Evolutionary conservation across 37 sponge, comb jelly and placozoan genomes (phyloP), one percentile per base, ranked within the genome.

Genomic region (Aplysina aerophoba): DNA sequence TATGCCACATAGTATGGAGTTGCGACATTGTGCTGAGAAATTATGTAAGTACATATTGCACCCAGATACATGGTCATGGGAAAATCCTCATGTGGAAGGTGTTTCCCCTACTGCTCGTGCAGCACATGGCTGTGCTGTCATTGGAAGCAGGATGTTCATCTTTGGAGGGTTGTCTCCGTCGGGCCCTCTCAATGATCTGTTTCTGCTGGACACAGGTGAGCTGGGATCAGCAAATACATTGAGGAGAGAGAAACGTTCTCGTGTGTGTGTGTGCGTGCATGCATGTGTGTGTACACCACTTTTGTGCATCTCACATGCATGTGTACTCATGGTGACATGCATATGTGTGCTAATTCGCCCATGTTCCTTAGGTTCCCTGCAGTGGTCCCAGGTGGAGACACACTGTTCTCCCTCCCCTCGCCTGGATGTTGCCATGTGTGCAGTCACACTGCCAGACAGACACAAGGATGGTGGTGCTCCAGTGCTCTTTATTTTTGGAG

Each of bases 101-200:
- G 71, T 17, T 4, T 28, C 57, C 22, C 88, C 93, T 21, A 85
- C 82, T 33, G 83, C 91, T 17, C 63, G 88, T 44, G 91, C 93
- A 19, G 94, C 94, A 19, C 90, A 93, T 55, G 85, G 90, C 16
- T 87, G 85, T 84, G 91, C 88, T 19, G 79, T 81, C 22, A 33
- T 85, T 14, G 79, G 58, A 2, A 69, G 28, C 11, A 24, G 12
- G 27, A 19, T 93, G 67, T 90, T 59, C 71, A 59, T 90, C 17
- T 93, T 93, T 88, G 90, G 94, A 67, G 94, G 94, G 19, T 54
- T 90, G 34, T 88, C 73, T 28, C 24, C 36, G 62, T 53, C 59
- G 74, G 73, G 50, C 50, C 88, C 54, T 53, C 82, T 81, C 60
- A 85, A 86, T 56, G 62, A 67, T 28, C 86, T 93, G 35, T 85